Evolutionary conservation across 2,888 invertebrate species (phyloP).

Genomic region (Oegoconia quadripuncta): DNA sequence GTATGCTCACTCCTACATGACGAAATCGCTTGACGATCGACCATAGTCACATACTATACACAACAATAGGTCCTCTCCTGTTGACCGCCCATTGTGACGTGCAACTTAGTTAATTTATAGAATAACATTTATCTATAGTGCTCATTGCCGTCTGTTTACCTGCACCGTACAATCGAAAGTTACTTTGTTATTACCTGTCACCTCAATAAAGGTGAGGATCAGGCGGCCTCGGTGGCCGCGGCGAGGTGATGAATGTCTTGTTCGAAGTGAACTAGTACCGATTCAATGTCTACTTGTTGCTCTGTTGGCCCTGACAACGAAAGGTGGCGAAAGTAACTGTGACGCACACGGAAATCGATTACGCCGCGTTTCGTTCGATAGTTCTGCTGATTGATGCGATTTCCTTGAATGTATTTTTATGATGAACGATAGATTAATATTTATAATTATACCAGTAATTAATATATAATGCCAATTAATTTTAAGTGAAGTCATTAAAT

Average conservation of each 20-base stretch:
- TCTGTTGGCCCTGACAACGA: conserved; percentile 59
- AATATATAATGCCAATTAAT: no score
- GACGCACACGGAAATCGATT: conserved; percentile 46
- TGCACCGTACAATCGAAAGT: conserved; percentile 36
- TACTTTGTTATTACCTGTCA: conserved; percentile 30
- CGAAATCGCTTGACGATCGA: conserved; percentile 40
- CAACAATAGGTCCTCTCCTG: conserved; percentile 43
- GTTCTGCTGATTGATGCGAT: conserved; percentile 21
- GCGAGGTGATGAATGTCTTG: conserved; percentile 44
- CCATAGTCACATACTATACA: conserved; percentile 35
- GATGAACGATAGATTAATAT: no score
- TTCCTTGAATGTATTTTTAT: conserved; percentile 7
- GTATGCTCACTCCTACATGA: conserved; percentile 33
- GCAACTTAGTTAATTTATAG: conserved; percentile 34
- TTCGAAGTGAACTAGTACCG: conserved; percentile 31
- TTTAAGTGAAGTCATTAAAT: no score
- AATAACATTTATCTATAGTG: conserved; percentile 25
- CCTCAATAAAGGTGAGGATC: conserved; percentile 30
- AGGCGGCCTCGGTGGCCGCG: conserved; percentile 44
- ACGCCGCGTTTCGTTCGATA: conserved; percentile 38
- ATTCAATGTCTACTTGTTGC: conserved; percentile 38
- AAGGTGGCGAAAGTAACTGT: conserved; percentile 69
- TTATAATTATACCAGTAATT: no score
- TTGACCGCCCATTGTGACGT: conserved; percentile 40
- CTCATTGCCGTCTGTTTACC: conserved; percentile 27